Conservation (phyloP, 1,140 invertebrate genomes). For the Drosophila miranda region DNA sequence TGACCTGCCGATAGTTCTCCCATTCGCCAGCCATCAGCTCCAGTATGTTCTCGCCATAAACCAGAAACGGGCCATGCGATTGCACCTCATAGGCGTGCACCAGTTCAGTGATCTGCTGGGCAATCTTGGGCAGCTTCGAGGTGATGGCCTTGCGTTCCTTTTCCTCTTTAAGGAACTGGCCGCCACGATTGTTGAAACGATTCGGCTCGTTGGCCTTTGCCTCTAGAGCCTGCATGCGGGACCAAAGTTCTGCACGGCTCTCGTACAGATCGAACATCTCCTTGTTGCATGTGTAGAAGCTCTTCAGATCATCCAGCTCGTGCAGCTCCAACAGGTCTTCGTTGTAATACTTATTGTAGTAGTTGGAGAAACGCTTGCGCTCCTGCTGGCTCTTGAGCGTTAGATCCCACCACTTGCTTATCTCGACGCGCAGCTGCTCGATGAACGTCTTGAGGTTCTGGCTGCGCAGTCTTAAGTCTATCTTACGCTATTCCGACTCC, state of each 20-base stretch:
- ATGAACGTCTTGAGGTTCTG: too few relatives aligned
- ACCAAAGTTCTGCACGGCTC: slow-evolving; percentile 86
- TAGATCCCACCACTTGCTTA: too few relatives aligned
- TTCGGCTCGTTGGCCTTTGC: slow-evolving; percentile 89
- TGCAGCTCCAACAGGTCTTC: too few relatives aligned
- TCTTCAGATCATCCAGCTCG: too few relatives aligned
- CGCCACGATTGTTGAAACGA: slow-evolving; percentile 92
- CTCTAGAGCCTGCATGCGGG: slow-evolving; percentile 88
- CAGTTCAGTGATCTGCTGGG: slow-evolving; percentile 84
- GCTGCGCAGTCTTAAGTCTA: too few relatives aligned
- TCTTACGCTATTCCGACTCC: too few relatives aligned
- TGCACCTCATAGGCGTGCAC: slow-evolving; percentile 83
- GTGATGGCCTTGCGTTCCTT: slow-evolving; percentile 89
- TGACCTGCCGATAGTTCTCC: slow-evolving; percentile 83
- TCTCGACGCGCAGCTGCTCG: too few relatives aligned
- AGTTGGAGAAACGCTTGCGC: too few relatives aligned
- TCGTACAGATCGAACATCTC: slow-evolving; percentile 87
- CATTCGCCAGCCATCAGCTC: slow-evolving; percentile 84
- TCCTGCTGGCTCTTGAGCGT: too few relatives aligned
- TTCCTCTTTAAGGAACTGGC: slow-evolving; percentile 91
- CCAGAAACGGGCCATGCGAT: too few relatives aligned
- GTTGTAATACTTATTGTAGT: too few relatives aligned
- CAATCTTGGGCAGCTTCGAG: slow-evolving; percentile 87
- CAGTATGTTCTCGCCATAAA: slow-evolving; percentile 84
- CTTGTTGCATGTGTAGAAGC: slow-evolving; percentile 87